These are phyloP conservation scores for Lydus trimaculatus DNA, from an alignment of 2,888 invertebrate genomes.

Conservation along the genomic window DNA sequence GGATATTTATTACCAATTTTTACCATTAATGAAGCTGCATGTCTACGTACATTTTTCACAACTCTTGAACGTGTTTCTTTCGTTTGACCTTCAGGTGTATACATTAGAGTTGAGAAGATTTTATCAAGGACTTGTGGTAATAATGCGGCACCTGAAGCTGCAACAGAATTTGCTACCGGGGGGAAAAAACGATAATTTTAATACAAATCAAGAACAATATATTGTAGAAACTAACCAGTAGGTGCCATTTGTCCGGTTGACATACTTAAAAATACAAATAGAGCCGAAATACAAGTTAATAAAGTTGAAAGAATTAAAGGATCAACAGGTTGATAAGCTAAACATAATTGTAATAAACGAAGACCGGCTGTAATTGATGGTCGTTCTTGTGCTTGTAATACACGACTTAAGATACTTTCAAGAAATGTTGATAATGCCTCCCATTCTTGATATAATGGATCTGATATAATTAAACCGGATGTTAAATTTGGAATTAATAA, in stretches of 20 bases:
- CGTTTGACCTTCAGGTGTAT: slow-evolving; percentile 70
- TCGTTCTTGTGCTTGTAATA: slow-evolving; percentile 75
- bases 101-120: slow-evolving; percentile 85
- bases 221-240: slow-evolving; percentile 41
- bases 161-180: slow-evolving; percentile 65
- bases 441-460: slow-evolving; percentile 83
- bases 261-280: slow-evolving; percentile 90
- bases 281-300: slow-evolving; percentile 90
- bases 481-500: slow-evolving; percentile 64
- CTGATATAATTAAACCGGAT: slow-evolving; percentile 61
- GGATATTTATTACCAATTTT: slow-evolving; percentile 91
- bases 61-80: slow-evolving; percentile 74
- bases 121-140: slow-evolving; percentile 85
- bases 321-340: slow-evolving; percentile 77
- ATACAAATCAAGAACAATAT: background rate
- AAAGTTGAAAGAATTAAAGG: slow-evolving; percentile 83
- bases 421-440: slow-evolving; percentile 80
- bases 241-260: slow-evolving; percentile 79
- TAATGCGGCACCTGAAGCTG: slow-evolving; percentile 71
- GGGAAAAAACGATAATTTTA: background rate
- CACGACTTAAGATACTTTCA: slow-evolving; percentile 83
- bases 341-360: slow-evolving; percentile 78
- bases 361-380: slow-evolving; percentile 80
- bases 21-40: slow-evolving; percentile 89
- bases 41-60: slow-evolving; percentile 85